Base-by-base conservation (phyloP, 2,888 invertebrate species). In the Ephialtes manifestator region DNA sequence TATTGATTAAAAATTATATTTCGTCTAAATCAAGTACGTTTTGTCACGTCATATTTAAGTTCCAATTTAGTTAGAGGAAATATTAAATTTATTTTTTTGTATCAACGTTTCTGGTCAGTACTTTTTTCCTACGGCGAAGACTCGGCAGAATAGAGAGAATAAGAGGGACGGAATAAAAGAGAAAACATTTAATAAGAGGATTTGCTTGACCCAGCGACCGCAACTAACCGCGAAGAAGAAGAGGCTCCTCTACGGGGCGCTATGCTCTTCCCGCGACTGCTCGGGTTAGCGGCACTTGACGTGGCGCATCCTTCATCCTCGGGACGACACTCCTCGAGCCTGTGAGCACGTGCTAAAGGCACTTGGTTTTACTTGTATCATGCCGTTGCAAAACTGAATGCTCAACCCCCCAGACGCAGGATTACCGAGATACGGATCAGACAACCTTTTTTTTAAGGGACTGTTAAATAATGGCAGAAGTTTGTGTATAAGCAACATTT, bases 181-280 rank as follows among this genome's bases (percentile, higher is more conserved):
- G 75, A 28, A 31, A 70, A 70, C 53, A 48, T 67, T 67, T 20
- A 63, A 48, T 63, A 48, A 39, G 28, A 68, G 71, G 48, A 79
- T 71, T 71, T 63, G 71, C 71, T 71, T 63, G 79, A 79, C 48
- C 63, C 68, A 13, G 39, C 48, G 79, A 71, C 71, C 71, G 71
- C 71, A 51, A 35, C 18, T 71, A 39, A 79, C 63, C 79, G 71
- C 79, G 70, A 72, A 65, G 48, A 51, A 4, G 28, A 63, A 51
- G 58, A 13, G 28, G 28, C 28, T 13, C n/a, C 58, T 20, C 60
- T 31, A 24, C 60, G 28, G 43, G n/a, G 28, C 18, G 74, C 72
- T 58, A 55, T 60, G 24, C 2, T 51, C 68, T 46, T 48, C 63
- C 48, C 53, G 63, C 48, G 48, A 63, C 28, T 35, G 63, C 68